These are phyloP conservation scores for Pollenia amentaria DNA, from an alignment of 2,888 invertebrate species.

Conservation along the genomic window DNA sequence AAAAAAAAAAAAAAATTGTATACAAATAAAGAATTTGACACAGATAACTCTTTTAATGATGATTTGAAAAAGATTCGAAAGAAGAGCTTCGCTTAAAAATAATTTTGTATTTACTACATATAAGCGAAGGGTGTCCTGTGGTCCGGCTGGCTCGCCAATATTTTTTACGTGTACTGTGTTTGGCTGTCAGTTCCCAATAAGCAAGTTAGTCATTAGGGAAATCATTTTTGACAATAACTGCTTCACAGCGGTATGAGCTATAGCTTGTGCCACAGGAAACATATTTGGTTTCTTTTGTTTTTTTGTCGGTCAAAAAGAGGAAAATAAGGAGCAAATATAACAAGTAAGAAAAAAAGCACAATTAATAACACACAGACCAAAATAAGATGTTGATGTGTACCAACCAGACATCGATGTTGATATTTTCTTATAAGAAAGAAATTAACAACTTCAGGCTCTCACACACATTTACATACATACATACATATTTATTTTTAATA, in stretches of 20 bases:
- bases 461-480: background rate
- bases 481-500: background rate
- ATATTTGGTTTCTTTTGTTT: slow-evolving; percentile 7
- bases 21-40: too few relatives aligned
- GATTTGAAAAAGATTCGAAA: too few relatives aligned
- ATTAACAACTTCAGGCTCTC: too few relatives aligned
- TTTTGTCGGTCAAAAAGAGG: background rate
- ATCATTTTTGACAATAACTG: slow-evolving; percentile 38
- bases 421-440: background rate
- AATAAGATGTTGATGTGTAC: too few relatives aligned
- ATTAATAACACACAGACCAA: background rate
- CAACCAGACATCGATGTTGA: background rate
- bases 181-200: slow-evolving; percentile 6
- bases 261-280: background rate
- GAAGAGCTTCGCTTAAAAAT: too few relatives aligned
- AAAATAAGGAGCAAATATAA: background rate
- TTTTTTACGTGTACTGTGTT: background rate
- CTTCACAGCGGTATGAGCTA: background rate
- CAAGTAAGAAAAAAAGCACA: background rate
- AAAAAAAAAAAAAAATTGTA: too few relatives aligned
- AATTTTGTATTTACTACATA: too few relatives aligned
- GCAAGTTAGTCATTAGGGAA: slow-evolving; percentile 45
- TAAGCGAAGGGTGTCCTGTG: too few relatives aligned
- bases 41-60: too few relatives aligned
- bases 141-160: too few relatives aligned